Base-by-base conservation (phyloP, 2,113 vertebrate genomes). In the Phaethon lepturus region DNA sequence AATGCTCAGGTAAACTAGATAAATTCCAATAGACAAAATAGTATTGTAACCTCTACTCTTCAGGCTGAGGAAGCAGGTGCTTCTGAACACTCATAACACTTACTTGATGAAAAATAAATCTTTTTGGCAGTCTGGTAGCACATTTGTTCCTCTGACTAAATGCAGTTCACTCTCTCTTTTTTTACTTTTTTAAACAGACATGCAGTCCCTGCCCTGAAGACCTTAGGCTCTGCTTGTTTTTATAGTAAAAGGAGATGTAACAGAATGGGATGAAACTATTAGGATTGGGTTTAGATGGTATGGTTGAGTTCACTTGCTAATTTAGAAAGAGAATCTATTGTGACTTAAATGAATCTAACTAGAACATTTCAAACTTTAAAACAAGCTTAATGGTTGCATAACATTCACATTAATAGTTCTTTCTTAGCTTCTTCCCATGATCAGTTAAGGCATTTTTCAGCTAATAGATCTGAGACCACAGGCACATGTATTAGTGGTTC, bases 371-470 rank as follows among this genome's bases (percentile, higher is more conserved):
- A 49, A 91, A 94, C 69, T 95, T 95, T 75, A 72, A 75, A 91
- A 78, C 83, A 93, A 89, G 88, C 94, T 82, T 93, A 89, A 77
- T 80, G 77, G 42, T 89, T 95, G 62, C 62, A 73, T 93, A 95
- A 91, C 63, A 23, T 85, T 95, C 7, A 47, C 80, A 59, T 95
- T 81, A 95, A 75, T 82, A 82, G 69, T 50, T 85, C 56, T 86
- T 84, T 29, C 69, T 79, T 76, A 68, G 80, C 42, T 84, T 89
- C 73, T 96, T 91, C 56, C 69, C 1, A 0, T 75, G 86, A 69
- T 84, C 76, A 92, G 42, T 89, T 71, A 12, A 78, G 72, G 56
- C 59, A 83, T 92, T 88, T 93, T 78, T 78, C 59, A 72, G 86
- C 86, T 82, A 20, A 58, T 8, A 82, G 86, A 53, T 40, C 52